Evolutionary conservation across 2,888 invertebrate species (phyloP).

Genomic region (Protophormia terraenovae): DNA sequence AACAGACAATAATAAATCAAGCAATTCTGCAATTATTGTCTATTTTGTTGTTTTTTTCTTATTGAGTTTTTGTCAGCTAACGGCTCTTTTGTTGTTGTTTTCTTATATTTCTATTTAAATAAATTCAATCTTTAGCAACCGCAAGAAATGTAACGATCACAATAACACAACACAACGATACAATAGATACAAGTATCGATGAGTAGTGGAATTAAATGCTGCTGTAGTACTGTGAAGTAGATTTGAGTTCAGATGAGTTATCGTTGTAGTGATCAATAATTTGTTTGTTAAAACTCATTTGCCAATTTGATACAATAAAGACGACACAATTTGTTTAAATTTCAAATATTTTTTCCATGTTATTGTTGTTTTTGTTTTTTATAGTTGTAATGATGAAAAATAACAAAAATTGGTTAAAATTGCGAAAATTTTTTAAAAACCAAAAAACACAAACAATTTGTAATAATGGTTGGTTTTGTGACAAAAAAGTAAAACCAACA

Average conservation of each 20-base stretch:
- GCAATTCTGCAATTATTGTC: not conserved
- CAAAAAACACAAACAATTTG: slow-evolving; percentile 19
- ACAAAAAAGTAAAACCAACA: slow-evolving; percentile 16
- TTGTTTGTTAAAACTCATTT: slow-evolving; percentile 24
- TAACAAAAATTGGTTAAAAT: slow-evolving; percentile 31
- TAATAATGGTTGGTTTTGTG: slow-evolving; percentile 47
- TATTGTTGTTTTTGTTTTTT: not conserved
- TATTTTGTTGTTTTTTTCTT: not conserved
- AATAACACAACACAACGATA: not conserved
- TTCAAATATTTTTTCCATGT: slow-evolving; percentile 6
- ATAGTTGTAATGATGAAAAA: slow-evolving; percentile 10
- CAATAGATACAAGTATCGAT: not conserved
- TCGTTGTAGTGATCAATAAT: not conserved
- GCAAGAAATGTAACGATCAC: slow-evolving; percentile 13
- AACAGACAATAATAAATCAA: slow-evolving; percentile 18
- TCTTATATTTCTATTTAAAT: not conserved
- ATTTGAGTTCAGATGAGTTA: slow-evolving; percentile 1
- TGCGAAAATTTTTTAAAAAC: slow-evolving; percentile 21
- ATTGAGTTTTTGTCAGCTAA: not conserved
- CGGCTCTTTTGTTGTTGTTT: not conserved
- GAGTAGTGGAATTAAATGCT: not conserved
- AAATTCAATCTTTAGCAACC: slow-evolving; percentile 13
- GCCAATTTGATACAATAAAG: slow-evolving; percentile 41
- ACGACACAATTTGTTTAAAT: slow-evolving; percentile 38
- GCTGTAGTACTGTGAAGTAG: not conserved